Evolutionary conservation across 2,113 vertebrate species (phyloP).

Genomic region (Anser cygnoides): DNA sequence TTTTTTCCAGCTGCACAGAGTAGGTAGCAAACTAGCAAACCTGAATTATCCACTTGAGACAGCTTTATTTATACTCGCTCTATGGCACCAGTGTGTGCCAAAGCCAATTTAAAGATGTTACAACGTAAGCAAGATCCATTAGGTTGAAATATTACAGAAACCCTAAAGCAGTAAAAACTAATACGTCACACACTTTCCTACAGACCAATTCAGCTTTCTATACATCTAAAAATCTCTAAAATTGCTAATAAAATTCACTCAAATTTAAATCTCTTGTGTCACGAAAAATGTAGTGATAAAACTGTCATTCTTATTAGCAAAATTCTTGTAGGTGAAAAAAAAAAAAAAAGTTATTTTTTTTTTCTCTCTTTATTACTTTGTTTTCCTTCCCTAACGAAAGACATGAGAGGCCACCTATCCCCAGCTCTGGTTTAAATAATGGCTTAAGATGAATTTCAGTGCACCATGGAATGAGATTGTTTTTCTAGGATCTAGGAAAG

Average conservation of each 20-base stretch:
- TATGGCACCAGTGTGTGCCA: neutral
- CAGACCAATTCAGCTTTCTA: neutral
- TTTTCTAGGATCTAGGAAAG: neutral
- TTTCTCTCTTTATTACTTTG: neutral
- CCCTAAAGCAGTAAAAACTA: neutral
- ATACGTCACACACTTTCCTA: neutral
- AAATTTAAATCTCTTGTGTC: neutral
- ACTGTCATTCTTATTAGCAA: neutral
- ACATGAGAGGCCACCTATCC: neutral
- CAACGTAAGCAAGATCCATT: neutral
- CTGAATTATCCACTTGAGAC: neutral
- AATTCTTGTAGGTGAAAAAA: neutral
- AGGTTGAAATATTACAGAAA: neutral
- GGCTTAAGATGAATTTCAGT: neutral
- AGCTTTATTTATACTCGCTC: neutral
- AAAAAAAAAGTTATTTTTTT: neutral
- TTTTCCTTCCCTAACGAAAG: neutral
- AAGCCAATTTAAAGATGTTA: neutral
- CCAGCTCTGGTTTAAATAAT: neutral
- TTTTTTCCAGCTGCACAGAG: neutral
- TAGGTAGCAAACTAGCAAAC: neutral
- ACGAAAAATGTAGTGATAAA: neutral
- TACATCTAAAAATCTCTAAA: neutral
- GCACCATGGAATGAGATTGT: neutral
- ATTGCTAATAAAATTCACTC: neutral